Percentiles rank a stretch among this genome's conserved stretches.
These are phyloP conservation scores for Lordiphosa collinella DNA, from an alignment of 1,140 invertebrate species.

Conservation along the genomic window DNA sequence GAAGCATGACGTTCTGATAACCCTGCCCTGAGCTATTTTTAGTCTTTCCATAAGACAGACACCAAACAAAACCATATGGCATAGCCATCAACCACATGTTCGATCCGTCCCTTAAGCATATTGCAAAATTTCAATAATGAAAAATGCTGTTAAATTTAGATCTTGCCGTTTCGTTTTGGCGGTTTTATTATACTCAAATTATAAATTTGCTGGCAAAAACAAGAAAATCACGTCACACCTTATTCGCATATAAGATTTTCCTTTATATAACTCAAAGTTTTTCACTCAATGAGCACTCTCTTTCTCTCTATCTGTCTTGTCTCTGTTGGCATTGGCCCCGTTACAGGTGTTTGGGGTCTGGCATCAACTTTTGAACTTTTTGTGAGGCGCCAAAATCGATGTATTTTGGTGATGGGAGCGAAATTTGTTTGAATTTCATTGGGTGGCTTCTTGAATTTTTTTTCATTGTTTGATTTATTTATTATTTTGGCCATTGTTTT, in stretches of 20 bases:
- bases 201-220: conserved; percentile 57
- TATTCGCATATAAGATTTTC: conserved; percentile 19
- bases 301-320: conserved; percentile 15
- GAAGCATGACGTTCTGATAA: conserved; percentile 69
- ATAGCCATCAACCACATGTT: conserved; percentile 64
- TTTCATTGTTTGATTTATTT: conserved; percentile 37
- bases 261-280: conserved; percentile 58
- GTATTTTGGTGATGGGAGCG: background rate
- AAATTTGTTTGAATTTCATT: conserved; percentile 26
- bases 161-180: conserved; percentile 27
- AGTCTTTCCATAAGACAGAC: conserved; percentile 22
- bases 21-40: conserved; percentile 66
- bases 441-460: background rate
- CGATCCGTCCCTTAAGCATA: conserved; percentile 30
- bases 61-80: conserved; percentile 42
- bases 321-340: conserved; percentile 65
- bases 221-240: conserved; percentile 55
- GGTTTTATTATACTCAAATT: conserved; percentile 37
- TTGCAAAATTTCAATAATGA: conserved; percentile 35
- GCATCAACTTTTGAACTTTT: conserved; percentile 46
- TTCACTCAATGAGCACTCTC: conserved; percentile 36
- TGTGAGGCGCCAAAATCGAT: conserved; percentile 15
- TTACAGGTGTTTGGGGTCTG: conserved; percentile 52
- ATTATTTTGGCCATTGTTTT: conserved; percentile 9
- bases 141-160: conserved; percentile 37